Percentiles rank a stretch among this genome's conserved stretches.
Evolutionary conservation across 2,113 vertebrate species (phyloP).

Genomic region (Gyps fulvus): DNA sequence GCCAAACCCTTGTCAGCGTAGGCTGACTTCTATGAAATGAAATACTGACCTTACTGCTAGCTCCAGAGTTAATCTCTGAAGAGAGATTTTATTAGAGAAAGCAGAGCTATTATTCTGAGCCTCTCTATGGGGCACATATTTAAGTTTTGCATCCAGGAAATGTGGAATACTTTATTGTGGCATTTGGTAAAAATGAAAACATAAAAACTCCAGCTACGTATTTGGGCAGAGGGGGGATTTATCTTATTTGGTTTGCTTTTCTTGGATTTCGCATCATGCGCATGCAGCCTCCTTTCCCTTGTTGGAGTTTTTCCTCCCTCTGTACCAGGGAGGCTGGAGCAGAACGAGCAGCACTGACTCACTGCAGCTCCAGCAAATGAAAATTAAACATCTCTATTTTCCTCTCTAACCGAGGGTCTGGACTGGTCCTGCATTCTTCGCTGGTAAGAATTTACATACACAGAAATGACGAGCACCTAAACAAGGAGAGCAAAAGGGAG

Average conservation of each 20-base stretch:
- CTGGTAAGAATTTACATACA: neutral
- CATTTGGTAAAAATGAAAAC: neutral
- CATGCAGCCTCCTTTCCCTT: neutral
- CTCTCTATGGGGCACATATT: neutral
- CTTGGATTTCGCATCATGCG: accelerated
- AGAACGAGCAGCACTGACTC: neutral
- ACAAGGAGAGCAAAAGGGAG: neutral
- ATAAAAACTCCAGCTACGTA: neutral
- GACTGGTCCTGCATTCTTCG: neutral
- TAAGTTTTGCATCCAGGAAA: neutral
- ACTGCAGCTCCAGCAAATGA: neutral
- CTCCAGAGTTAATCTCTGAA: slow-evolving; percentile 16
- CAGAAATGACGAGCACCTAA: neutral
- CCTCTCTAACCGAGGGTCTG: neutral
- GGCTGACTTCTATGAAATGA: slow-evolving; percentile 2
- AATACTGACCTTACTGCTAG: neutral
- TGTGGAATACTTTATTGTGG: neutral
- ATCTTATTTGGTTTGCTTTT: neutral
- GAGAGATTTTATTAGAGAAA: slow-evolving; percentile 11
- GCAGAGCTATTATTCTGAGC: neutral
- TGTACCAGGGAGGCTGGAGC: neutral
- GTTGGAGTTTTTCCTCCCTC: neutral
- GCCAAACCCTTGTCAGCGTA: slow-evolving; percentile 24
- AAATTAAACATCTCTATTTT: neutral
- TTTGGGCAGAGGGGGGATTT: neutral